Conservation (phyloP, 2,888 invertebrate genomes). For the Sinodicranocentrus sp. region DNA sequence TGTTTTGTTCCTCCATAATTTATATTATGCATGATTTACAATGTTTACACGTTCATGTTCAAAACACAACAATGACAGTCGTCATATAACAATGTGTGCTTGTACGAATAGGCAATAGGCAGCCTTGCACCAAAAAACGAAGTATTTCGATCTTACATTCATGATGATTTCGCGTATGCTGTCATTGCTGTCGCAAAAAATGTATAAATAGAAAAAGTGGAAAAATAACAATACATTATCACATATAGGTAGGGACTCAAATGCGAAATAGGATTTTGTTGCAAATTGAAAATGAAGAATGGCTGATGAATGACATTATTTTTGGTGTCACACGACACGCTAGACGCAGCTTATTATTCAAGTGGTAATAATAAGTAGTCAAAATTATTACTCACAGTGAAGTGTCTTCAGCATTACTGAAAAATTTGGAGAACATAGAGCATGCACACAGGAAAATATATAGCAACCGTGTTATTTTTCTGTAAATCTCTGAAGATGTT, state of each 20-base stretch:
- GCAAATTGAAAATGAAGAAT: conserved; percentile 12
- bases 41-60: conserved; percentile 37
- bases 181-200: background rate
- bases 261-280: background rate
- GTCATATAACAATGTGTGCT: background rate
- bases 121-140: conserved; percentile 51
- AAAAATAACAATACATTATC: background rate
- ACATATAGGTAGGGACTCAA: background rate
- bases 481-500: too few relatives aligned
- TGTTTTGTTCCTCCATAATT: background rate
- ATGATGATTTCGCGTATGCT: too few relatives aligned
- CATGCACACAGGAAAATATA: background rate
- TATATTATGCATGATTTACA: conserved; percentile 40
- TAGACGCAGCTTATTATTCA: background rate
- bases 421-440: background rate
- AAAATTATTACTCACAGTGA: conserved; percentile 5
- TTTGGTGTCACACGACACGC: conserved; percentile 38
- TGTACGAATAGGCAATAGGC: background rate
- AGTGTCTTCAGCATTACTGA: too few relatives aligned
- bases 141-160: background rate
- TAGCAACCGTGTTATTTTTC: too few relatives aligned
- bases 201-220: background rate
- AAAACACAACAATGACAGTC: conserved; percentile 34
- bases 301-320: conserved; percentile 28
- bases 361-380: conserved; percentile 5